Percentiles rank a stretch among this genome's conserved stretches.
phyloP scores from a whole-genome alignment of 2,797 vertebrate species.

The Hippoglossus hippoglossus region DNA sequence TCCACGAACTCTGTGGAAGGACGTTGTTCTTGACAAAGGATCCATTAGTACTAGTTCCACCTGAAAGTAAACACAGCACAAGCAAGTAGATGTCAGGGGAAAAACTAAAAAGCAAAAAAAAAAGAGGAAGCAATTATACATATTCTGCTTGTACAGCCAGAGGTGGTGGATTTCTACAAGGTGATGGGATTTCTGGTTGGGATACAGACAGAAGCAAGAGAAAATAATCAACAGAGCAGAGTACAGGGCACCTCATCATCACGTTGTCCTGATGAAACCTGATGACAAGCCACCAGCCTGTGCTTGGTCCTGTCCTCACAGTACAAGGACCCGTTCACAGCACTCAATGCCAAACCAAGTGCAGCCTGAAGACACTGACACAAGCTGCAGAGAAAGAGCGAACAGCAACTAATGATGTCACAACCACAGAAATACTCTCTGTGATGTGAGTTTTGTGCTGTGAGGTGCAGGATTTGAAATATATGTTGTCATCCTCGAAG shows the following conservation, averaged over 20 bases:
- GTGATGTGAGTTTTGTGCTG: background rate
- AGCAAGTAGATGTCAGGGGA: background rate
- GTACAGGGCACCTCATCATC: background rate
- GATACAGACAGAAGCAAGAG: background rate
- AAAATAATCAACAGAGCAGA: background rate
- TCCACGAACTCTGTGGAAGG: too few species aligned
- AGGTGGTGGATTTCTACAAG: background rate
- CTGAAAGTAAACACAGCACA: background rate
- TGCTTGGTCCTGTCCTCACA: conserved; percentile 28
- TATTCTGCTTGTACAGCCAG: background rate
- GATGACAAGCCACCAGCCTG: conserved; percentile 16
- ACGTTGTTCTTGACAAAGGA: too few species aligned
- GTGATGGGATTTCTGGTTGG: background rate
- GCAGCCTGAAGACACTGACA: conserved; percentile 31
- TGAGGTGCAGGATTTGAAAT: background rate
- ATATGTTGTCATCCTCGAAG: conserved; percentile 10
- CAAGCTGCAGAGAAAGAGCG: background rate
- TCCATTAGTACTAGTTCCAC: background rate
- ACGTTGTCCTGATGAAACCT: conserved; percentile 18
- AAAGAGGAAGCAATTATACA: background rate
- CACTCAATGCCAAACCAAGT: conserved; percentile 18
- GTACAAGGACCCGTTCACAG: conserved; percentile 30
- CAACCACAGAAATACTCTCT: background rate
- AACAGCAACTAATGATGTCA: conserved; percentile 6
- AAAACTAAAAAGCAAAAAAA: background rate